These are phyloP conservation scores for Ctena decussata DNA, from an alignment of 2,888 invertebrate species.

Conservation along the genomic window DNA sequence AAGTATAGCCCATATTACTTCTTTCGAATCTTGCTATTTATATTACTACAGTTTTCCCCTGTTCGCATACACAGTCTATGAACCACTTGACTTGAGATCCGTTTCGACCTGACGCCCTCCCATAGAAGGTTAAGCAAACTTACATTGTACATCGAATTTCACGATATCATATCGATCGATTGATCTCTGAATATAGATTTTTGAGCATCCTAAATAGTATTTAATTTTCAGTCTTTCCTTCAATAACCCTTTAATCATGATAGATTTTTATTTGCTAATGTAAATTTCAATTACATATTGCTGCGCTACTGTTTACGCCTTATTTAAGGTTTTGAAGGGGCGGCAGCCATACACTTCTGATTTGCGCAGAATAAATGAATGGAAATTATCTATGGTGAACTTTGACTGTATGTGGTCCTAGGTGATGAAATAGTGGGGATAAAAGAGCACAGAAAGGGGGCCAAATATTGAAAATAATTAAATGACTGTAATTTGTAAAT, in stretches of 20 bases:
- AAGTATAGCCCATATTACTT: too few relatives aligned
- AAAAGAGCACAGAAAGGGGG: background rate
- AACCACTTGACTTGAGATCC: too few relatives aligned
- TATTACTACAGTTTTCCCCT: too few relatives aligned
- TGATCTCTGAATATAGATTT: background rate
- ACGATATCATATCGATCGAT: background rate
- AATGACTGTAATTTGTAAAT: too few relatives aligned
- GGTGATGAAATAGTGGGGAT: background rate
- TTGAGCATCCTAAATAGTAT: background rate
- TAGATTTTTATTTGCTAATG: background rate
- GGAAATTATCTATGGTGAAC: background rate
- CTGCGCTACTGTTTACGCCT: background rate
- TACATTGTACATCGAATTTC: too few relatives aligned
- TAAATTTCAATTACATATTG: background rate
- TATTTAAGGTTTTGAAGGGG: background rate
- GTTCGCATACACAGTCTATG: too few relatives aligned
- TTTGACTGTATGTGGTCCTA: slow-evolving; percentile 3
- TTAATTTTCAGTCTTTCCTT: background rate
- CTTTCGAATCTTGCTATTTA: too few relatives aligned
- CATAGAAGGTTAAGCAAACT: too few relatives aligned
- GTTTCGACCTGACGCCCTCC: too few relatives aligned
- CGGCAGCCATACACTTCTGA: background rate
- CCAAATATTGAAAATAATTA: background rate
- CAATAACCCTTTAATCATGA: slow-evolving; percentile 5
- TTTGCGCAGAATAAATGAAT: background rate